Evolutionary conservation across 2,888 invertebrate species (phyloP).

Genomic region (Exocentrus adspersus): DNA sequence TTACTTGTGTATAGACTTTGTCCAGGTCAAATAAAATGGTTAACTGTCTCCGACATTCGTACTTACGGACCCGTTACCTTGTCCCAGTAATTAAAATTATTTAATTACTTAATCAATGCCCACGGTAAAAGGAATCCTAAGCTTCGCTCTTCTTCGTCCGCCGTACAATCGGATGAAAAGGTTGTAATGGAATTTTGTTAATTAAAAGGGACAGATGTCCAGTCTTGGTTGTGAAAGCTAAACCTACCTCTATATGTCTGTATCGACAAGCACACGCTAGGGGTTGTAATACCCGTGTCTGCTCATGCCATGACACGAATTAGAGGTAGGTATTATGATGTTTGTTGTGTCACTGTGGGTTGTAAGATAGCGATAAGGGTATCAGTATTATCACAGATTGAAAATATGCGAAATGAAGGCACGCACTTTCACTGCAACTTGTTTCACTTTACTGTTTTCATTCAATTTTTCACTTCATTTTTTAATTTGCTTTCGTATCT

Average conservation of each 20-base stretch:
- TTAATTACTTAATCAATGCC: background rate
- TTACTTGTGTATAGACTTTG: no score
- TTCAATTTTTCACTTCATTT: no score
- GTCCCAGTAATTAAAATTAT: background rate
- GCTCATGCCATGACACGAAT: conserved; percentile 7
- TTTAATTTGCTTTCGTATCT: no score
- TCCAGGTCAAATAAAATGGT: no score
- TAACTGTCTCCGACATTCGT: background rate
- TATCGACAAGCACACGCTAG: conserved; percentile 13
- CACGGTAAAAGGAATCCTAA: background rate
- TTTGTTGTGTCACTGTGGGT: background rate
- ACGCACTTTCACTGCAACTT: no score
- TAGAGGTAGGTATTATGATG: conserved; percentile 7
- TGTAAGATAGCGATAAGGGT: background rate
- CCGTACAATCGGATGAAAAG: background rate
- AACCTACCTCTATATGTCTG: no score
- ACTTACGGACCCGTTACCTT: background rate
- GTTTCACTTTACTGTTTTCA: no score
- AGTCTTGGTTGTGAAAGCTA: no score
- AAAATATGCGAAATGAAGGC: no score
- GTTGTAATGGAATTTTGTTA: conserved; percentile 6
- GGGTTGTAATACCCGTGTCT: conserved; percentile 1
- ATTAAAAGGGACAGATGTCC: conserved; percentile 17
- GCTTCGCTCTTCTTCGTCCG: background rate
- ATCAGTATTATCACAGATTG: no score